A percentile compares a stretch with the other conserved stretches of the same genome.
phyloP scores from a whole-genome alignment of 2,888 invertebrate species.

The Eupeodes luniger region DNA sequence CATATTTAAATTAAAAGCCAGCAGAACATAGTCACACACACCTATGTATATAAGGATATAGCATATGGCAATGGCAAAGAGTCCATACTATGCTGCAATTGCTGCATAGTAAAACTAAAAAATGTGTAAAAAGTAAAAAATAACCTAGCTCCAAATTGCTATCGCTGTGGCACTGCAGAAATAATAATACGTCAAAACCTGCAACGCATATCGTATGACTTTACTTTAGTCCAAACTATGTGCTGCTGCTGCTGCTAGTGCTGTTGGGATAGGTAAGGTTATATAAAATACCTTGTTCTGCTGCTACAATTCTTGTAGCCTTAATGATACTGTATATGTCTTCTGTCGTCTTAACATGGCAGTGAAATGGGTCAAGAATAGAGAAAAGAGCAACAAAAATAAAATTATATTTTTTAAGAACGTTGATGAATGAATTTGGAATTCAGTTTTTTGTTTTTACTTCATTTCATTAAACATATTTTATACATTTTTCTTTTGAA shows the following conservation, averaged over 20 bases:
- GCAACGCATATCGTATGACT: conserved; percentile 64
- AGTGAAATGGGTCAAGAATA: conserved; percentile 72
- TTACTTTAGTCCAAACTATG: conserved; percentile 27
- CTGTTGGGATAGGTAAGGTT: not conserved
- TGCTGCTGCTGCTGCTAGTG: not conserved
- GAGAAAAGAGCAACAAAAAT: conserved; percentile 9
- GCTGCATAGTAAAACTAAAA: conserved; percentile 41
- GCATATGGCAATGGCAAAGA: not conserved
- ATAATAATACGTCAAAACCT: conserved; percentile 68
- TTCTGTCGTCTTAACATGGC: conserved; percentile 36
- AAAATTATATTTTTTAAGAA: conserved; percentile 10
- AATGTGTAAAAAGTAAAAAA: conserved; percentile 22
- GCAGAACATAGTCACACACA: not conserved
- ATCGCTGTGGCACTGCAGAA: conserved; percentile 51
- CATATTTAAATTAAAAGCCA: conserved; percentile 64
- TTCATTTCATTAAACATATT: not conserved
- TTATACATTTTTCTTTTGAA: not conserved
- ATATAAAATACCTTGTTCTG: not conserved
- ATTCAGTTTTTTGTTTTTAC: conserved; percentile 31
- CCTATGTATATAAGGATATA: not conserved
- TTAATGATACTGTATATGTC: conserved; percentile 62
- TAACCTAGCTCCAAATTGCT: conserved; percentile 37
- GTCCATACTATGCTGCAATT: conserved; percentile 5
- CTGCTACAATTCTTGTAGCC: conserved; percentile 42
- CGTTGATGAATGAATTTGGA: conserved; percentile 56